Evolutionary conservation across 30 jellyfish, hydroid and myxozoan genomes (phyloP), one percentile per base, ranked within the genome.

Genomic region (Chrysaora quinquecirrha): DNA sequence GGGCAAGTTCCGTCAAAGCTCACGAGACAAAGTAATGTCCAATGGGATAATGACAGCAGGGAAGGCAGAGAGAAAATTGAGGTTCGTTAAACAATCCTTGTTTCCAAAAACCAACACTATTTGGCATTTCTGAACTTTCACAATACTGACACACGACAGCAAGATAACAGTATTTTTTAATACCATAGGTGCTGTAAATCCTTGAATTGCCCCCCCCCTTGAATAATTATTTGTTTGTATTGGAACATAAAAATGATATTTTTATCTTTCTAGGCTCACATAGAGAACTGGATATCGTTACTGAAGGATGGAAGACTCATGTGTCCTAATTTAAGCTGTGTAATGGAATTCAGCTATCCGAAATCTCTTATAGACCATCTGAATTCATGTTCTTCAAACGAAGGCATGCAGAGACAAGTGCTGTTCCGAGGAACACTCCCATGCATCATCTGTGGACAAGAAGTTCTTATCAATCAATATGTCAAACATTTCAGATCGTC

Each of bases 301-400:
- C 67, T 70, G 67, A 20, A 30, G 28, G 48, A 48, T 63, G 91
- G 91, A 33, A 38, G 28, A 23, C 64, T 81, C 23, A 2, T 48
- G 0, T 81, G 91, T 38, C 91, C 91, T 3, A 81, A 81, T 69
- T 33, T 60, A 6, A 77, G 64, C 22, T 81, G 91, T 58, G 19
- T 52, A 21, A 38, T 25, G 20, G 71, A 81, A 47, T 81, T 81
- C 76, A 25, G 31, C 27, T 56, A 35, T 18, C 91, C 91, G 9
- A 1, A 49, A n/a, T 47, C 49, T 10, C 64, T 81, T 31, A 27
- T 81, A 7, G 1, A 30, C 67, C 91, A 81, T 69, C 68, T 81
- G 30, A 64, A 76, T 16, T 12, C 64, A 31, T 81, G 91, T 34
- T 18, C 85, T 1, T 70, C 82, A 34, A 3, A 14, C 47, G 82